Evolutionary conservation across 1,140 invertebrate genomes (phyloP).

Genomic region (Phthorimaea operculella): DNA sequence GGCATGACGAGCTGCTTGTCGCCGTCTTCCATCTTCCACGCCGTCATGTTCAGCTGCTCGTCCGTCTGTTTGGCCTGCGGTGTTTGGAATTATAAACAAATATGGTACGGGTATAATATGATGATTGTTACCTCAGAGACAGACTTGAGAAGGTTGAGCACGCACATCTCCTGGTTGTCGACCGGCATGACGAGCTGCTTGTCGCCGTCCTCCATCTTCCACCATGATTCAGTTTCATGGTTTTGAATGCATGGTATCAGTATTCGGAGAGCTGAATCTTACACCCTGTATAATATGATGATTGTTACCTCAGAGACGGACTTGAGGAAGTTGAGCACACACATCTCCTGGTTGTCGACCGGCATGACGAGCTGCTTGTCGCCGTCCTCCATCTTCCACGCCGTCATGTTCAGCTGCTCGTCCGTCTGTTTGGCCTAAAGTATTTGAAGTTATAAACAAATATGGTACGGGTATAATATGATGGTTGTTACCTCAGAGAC

Average conservation of each 20-base stretch:
- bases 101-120: too few species aligned
- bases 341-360: slow-evolving; percentile 50
- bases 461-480: slow-evolving; percentile 8
- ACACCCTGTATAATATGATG: too few species aligned
- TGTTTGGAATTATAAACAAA: not conserved
- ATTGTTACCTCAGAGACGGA: slow-evolving; percentile 65
- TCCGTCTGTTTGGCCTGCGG: slow-evolving; percentile 51
- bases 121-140: slow-evolving; percentile 60
- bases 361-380: slow-evolving; percentile 38
- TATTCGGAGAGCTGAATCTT: too few species aligned
- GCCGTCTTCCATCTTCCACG: slow-evolving; percentile 62
- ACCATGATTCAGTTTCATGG: too few species aligned
- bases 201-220: slow-evolving; percentile 61
- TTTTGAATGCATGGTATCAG: too few species aligned
- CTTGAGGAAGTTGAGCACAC: slow-evolving; percentile 60
- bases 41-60: slow-evolving; percentile 61
- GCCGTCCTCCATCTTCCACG: slow-evolving; percentile 47
- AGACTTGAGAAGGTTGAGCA: slow-evolving; percentile 62
- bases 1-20: slow-evolving; percentile 38
- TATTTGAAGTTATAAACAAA: not conserved
- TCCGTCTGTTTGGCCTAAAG: slow-evolving; percentile 51
- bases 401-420: slow-evolving; percentile 61
- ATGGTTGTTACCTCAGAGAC: too few species aligned
- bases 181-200: slow-evolving; percentile 35
- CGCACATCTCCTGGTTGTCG: slow-evolving; percentile 51